Conservation (phyloP, 1,140 invertebrate species). For the Anastatus disparis region DNA sequence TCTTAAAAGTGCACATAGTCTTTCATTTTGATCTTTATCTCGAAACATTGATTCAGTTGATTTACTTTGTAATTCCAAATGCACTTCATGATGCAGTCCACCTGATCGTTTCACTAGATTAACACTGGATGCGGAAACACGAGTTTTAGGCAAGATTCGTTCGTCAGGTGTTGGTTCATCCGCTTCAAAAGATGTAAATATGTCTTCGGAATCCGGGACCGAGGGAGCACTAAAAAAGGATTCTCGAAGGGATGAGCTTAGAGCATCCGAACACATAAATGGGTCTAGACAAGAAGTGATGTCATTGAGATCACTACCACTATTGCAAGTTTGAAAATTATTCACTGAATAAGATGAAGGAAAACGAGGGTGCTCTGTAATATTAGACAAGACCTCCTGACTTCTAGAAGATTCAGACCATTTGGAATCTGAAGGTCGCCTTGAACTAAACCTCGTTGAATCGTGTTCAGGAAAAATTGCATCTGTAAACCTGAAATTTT, state of each 20-base stretch:
- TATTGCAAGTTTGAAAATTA: slow-evolving; percentile 59
- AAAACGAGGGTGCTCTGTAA: slow-evolving; percentile 50
- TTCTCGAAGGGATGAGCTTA: slow-evolving; percentile 58
- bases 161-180: slow-evolving; percentile 48
- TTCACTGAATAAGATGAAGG: slow-evolving; percentile 61
- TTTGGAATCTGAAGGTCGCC: slow-evolving; percentile 58
- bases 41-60: slow-evolving; percentile 55
- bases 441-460: slow-evolving; percentile 59
- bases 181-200: slow-evolving; percentile 59
- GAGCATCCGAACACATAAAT: slow-evolving; percentile 57
- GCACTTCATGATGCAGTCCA: background rate
- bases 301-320: slow-evolving; percentile 58
- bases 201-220: slow-evolving; percentile 54
- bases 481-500: slow-evolving; percentile 39
- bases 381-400: slow-evolving; percentile 57
- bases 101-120: slow-evolving; percentile 39
- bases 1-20: slow-evolving; percentile 45
- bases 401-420: slow-evolving; percentile 63
- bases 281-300: slow-evolving; percentile 55
- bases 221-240: slow-evolving; percentile 60
- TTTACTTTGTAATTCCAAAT: slow-evolving; percentile 49
- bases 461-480: slow-evolving; percentile 57
- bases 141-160: background rate
- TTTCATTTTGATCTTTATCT: slow-evolving; percentile 36
- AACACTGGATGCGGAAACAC: background rate